Evolutionary conservation across 2,113 vertebrate genomes (phyloP).

Genomic region (Panthera tigris): DNA sequence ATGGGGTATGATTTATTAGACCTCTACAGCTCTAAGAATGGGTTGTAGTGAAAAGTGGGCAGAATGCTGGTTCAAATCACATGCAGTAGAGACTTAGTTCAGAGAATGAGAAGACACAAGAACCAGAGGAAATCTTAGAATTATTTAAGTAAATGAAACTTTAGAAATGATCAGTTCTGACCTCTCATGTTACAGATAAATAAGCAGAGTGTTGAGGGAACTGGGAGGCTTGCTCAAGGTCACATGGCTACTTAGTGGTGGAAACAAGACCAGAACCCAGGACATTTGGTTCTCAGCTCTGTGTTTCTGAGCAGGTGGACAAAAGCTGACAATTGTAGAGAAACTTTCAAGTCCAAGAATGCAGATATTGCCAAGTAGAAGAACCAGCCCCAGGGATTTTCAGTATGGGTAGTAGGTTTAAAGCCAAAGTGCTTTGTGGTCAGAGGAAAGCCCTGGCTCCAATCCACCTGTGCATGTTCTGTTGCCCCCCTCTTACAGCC

Average conservation of each 20-base stretch:
- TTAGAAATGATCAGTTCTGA: slow-evolving; percentile 14
- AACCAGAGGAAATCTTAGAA: no score
- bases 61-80: no score
- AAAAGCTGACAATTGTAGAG: background rate
- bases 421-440: background rate
- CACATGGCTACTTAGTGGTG: background rate
- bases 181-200: background rate
- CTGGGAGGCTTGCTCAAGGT: background rate
- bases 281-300: background rate
- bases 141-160: background rate
- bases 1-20: no score
- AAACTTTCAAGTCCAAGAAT: background rate
- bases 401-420: background rate
- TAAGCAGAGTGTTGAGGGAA: background rate
- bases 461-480: no score
- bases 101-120: no score
- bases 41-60: no score
- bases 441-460: no score
- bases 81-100: no score
- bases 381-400: background rate
- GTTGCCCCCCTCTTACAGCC: no score
- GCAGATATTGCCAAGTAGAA: background rate
- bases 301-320: no score
- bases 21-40: no score
- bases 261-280: background rate